A percentile compares a stretch with the other conserved stretches of the same genome.
phyloP scores from a whole-genome alignment of 2,797 vertebrate species.

The Lophius americanus region DNA sequence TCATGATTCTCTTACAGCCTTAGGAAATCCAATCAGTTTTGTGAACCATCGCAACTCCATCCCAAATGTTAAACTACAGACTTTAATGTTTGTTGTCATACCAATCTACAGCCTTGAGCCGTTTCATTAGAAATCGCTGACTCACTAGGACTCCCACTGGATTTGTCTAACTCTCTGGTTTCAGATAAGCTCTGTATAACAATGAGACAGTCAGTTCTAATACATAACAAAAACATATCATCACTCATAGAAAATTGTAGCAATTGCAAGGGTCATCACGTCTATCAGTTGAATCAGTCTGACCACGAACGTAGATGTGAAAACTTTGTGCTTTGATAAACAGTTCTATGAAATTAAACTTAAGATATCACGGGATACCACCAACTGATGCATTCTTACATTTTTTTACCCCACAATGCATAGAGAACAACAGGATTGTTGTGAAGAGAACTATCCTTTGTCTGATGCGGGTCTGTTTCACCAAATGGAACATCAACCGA shows the following conservation, averaged over 20 bases:
- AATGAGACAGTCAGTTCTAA: slow-evolving; percentile 18
- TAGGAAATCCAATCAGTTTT: slow-evolving; percentile 29
- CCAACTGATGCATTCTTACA: background rate
- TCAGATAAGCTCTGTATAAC: slow-evolving; percentile 31
- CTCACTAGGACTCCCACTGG: slow-evolving; percentile 29
- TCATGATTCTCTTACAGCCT: slow-evolving; percentile 12
- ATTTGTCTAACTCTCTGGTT: slow-evolving; percentile 37
- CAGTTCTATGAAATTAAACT: background rate
- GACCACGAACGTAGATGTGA: background rate
- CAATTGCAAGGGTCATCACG: background rate
- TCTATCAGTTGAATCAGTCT: background rate
- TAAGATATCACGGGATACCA: background rate
- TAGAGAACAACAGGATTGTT: background rate
- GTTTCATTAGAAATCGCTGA: slow-evolving; percentile 35
- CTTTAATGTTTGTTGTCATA: slow-evolving; percentile 52
- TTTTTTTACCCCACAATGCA: background rate
- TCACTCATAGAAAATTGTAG: background rate
- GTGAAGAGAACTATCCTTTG: background rate
- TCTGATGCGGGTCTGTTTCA: background rate
- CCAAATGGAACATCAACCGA: background rate
- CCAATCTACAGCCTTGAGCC: slow-evolving; percentile 32
- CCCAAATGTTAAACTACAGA: slow-evolving; percentile 15
- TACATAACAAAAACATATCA: background rate
- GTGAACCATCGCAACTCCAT: slow-evolving; percentile 7
- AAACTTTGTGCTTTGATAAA: background rate